Evolutionary conservation across 1,140 invertebrate genomes (phyloP), one percentile per base, ranked within the genome.

Genomic region (Lepidurus couesii): DNA sequence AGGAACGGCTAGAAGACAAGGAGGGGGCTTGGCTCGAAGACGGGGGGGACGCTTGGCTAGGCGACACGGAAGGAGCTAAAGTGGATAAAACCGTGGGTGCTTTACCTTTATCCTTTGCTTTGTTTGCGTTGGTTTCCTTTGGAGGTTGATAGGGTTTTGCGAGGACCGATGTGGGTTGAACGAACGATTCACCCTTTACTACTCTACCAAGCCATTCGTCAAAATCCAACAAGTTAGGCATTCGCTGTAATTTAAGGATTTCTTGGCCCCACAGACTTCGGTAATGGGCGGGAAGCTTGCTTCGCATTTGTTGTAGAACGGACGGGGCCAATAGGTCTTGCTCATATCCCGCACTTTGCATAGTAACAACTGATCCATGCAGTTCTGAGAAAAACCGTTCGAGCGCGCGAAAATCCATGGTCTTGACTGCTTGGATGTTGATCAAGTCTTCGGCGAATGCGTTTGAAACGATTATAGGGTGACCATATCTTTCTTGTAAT

Each of bases 401-500:
- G 6, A 76, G 9, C 42, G 16, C 42, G 24, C 24, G 1, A 42
- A 76, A 76, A 42, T 76, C 0, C 21, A 11, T n/a, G 0, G 24
- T 42, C 8, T 42, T 74, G 6, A 78, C 73, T 1, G 53, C 8
- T 16, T 44, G 47, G 1, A 78, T n/a, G n/a, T 42, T 24, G 24
- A 44, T 3, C 11, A 78, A n/a, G 9, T 47, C 42, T 21, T 43
- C 45, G 9, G 73, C 7, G 45, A 65, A 78, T 16, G 47, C 13
- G 6, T 74, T 47, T 0, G 43, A 65, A 0, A 78, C 65, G 77
- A 78, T 26, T 16, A 74, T 65, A 4, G 73, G 73, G 42, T 78
- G 42, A 0, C 77, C 77, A n/a, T 73, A 78, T 4, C 77, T 24
- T 24, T 74, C 42, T 47, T 78, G 26, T 0, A 78, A 1, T 42